These are phyloP conservation scores for Therioaphis trifolii DNA, from an alignment of 2,888 invertebrate species.

Conservation along the genomic window DNA sequence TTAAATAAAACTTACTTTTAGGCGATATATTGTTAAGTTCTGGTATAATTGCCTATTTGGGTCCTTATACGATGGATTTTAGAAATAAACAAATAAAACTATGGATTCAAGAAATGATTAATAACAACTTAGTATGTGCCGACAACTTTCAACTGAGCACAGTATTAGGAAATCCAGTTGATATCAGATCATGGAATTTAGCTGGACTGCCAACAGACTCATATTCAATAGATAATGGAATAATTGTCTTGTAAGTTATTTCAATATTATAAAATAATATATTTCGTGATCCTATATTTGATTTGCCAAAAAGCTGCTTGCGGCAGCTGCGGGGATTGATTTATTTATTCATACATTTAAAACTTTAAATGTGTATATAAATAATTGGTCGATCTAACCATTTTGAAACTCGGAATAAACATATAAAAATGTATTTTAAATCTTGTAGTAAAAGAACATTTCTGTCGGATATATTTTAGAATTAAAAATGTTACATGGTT, in stretches of 20 bases:
- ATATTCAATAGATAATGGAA: conserved; percentile 91
- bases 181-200: conserved; percentile 91
- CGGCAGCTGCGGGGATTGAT: too few species aligned
- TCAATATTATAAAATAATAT: too few species aligned
- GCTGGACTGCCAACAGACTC: conserved; percentile 88
- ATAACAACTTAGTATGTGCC: conserved; percentile 81
- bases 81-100: conserved; percentile 76
- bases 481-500: too few species aligned
- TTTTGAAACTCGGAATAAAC: too few species aligned
- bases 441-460: too few species aligned
- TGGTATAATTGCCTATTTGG: conserved; percentile 90
- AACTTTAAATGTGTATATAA: too few species aligned
- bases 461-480: too few species aligned
- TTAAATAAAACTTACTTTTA: conserved; percentile 69
- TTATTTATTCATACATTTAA: too few species aligned
- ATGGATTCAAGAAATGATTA: conserved; percentile 80
- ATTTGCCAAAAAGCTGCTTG: too few species aligned
- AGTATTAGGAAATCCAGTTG: conserved; percentile 86
- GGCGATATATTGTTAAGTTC: conserved; percentile 91
- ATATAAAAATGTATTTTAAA: too few species aligned
- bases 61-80: conserved; percentile 79
- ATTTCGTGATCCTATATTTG: too few species aligned
- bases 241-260: conserved; percentile 82
- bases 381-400: too few species aligned
- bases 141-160: conserved; percentile 80